Evolutionary conservation across 2,888 invertebrate genomes (phyloP), one percentile per base, ranked within the genome.

Genomic region (Ichneumon xanthorius): DNA sequence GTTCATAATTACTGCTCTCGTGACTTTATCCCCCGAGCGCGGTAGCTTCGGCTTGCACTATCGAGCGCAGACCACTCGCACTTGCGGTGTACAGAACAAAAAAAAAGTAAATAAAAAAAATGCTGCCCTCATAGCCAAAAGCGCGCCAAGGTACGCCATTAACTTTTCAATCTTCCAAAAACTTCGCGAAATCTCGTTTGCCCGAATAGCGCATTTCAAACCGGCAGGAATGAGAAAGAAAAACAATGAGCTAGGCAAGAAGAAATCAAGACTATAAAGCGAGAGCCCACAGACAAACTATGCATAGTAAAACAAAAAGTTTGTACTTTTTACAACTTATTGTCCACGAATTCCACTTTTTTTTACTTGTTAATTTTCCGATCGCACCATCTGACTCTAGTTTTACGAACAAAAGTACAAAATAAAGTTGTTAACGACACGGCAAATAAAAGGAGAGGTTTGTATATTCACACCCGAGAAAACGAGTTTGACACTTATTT

Each of bases 1-100:
- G 92, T 91, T 93, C 92, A 92, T 93, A 93, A 93, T 93, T 93
- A 93, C 92, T 90, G 92, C 91, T 85, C 85, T 92, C 91, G 92
- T 92, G 92, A 93, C 92, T 93, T 92, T 92, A 92, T 93, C 26
- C 90, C 89, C 88, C 77, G 86, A 85, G 85, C 84, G 72, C 45
- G 61, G 77, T 67, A 63, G 71, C 72, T 48, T 22, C 53, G 40
- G 45, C 71, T 75, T 14, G 53, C 30, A 22, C 14, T 33, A 30
- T 30, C 14, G 63, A 16, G 63, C 67, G 33, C 73, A 45, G 53
- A 75, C 55, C 48, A 75, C 68, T 78, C 76, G 80, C 48, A 73
- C 63, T 68, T 50, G 55, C 63, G 26, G 16, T 45, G 22, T 63
- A 9, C 6, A 14, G 33, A 68, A 70, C 67, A 68, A 45, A 48